A percentile compares a stretch with the other conserved stretches of the same genome.
Conservation (phyloP, 2,888 invertebrate species). For the Allygus modestus region DNA sequence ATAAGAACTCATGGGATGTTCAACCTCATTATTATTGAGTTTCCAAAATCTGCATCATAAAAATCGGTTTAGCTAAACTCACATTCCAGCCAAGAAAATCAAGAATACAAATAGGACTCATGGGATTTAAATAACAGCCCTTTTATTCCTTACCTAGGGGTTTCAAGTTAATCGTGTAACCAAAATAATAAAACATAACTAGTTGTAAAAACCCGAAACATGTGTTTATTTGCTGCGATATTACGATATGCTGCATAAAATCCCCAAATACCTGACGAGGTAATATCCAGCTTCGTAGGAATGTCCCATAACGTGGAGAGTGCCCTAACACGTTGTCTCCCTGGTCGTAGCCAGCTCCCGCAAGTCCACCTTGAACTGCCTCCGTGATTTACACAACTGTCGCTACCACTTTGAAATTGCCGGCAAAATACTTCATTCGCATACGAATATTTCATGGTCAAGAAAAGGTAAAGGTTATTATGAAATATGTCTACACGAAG, state of each 20-base stretch:
- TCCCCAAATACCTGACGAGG: background rate
- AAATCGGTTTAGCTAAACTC: too few species aligned
- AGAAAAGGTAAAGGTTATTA: background rate
- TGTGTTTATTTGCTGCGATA: too few species aligned
- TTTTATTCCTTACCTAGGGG: too few species aligned
- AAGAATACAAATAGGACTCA: too few species aligned
- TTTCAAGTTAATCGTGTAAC: too few species aligned
- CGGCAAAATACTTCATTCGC: conserved; percentile 33
- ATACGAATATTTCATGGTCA: background rate
- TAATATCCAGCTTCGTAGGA: background rate
- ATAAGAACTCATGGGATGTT: too few species aligned
- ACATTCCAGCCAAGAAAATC: too few species aligned
- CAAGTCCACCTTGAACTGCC: background rate
- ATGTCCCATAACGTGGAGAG: background rate
- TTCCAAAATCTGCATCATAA: too few species aligned
- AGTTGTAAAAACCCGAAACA: too few species aligned
- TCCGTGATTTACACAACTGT: background rate
- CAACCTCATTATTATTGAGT: too few species aligned
- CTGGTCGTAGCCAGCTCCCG: background rate
- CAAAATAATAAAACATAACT: too few species aligned
- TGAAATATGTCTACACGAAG: conserved; percentile 7
- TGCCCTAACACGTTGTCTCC: background rate
- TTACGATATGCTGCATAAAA: background rate
- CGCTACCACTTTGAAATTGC: conserved; percentile 31
- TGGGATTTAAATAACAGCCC: too few species aligned